These are phyloP conservation scores for Metalampra italica DNA, from an alignment of 2,888 invertebrate species.

Conservation along the genomic window DNA sequence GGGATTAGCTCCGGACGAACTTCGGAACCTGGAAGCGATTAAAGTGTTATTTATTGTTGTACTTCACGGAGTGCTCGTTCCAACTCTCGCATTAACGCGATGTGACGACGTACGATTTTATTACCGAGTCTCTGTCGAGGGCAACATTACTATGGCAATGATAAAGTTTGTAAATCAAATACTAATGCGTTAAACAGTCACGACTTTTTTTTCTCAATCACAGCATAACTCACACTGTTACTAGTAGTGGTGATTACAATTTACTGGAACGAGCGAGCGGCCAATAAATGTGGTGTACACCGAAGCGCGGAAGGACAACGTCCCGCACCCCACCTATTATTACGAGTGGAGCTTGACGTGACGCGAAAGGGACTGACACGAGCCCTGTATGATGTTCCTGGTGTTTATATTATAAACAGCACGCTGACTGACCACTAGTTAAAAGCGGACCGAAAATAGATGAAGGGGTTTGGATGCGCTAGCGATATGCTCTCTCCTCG, in stretches of 20 bases:
- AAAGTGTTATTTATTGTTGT: slow-evolving; percentile 40
- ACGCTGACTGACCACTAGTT: slow-evolving; percentile 40
- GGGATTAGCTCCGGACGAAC: slow-evolving; percentile 33
- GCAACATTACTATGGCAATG: slow-evolving; percentile 5
- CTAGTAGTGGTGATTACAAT: not conserved
- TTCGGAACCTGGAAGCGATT: slow-evolving; percentile 48
- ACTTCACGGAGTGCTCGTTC: slow-evolving; percentile 30
- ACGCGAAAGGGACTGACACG: slow-evolving; percentile 47
- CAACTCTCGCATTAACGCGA: slow-evolving; percentile 10
- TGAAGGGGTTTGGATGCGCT: slow-evolving; percentile 1
- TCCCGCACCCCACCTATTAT: slow-evolving; percentile 54
- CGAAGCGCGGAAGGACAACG: slow-evolving; percentile 56
- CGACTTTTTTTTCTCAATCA: not conserved
- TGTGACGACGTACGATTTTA: slow-evolving; percentile 19
- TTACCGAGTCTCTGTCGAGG: slow-evolving; percentile 11
- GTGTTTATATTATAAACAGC: slow-evolving; percentile 42
- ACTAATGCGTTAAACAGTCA: not conserved
- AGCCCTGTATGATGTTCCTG: slow-evolving; percentile 32
- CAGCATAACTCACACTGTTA: not conserved
- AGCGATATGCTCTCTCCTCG: not conserved
- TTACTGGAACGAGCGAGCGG: slow-evolving; percentile 6
- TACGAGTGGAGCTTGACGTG: slow-evolving; percentile 36
- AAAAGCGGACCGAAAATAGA: slow-evolving; percentile 38
- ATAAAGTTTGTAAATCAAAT: not conserved
- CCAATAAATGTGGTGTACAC: slow-evolving; percentile 14